Conservation (phyloP, 2,113 vertebrate species). For the Turdus rufiventris region DNA sequence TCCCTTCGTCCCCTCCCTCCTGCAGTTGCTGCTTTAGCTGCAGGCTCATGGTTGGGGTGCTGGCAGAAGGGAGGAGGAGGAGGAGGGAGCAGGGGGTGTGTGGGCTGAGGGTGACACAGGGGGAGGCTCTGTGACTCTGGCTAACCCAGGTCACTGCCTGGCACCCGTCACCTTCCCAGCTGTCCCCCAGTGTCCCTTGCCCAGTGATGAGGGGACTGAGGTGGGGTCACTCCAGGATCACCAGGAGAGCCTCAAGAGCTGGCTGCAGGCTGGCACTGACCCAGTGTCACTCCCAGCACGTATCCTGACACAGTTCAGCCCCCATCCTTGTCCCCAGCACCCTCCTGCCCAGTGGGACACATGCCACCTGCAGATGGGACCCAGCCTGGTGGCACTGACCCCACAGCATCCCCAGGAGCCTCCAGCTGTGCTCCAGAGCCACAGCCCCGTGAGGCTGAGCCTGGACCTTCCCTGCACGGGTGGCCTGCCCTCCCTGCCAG, state of each 20-base stretch:
- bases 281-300: fast-evolving
- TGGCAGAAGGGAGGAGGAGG: neutral
- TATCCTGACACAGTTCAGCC: neutral
- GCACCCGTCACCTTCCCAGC: neutral
- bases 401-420: fast-evolving
- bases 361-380: neutral
- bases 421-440: neutral
- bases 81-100: neutral
- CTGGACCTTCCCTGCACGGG: neutral
- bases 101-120: neutral
- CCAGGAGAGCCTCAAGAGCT: neutral
- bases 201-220: fast-evolving
- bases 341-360: neutral
- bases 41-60: slow-evolving; percentile 69
- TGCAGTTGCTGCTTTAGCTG: slow-evolving; percentile 75
- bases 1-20: neutral
- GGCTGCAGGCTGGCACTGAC: neutral
- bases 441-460: neutral
- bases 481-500: neutral
- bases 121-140: neutral
- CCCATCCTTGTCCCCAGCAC: neutral
- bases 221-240: neutral
- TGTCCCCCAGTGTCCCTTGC: neutral
- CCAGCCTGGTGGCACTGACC: neutral
- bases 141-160: neutral